A percentile compares a stretch with the other conserved stretches of the same genome.
These are phyloP conservation scores for Psittacula echo DNA, from an alignment of 2,797 vertebrate species.

Conservation along the genomic window DNA sequence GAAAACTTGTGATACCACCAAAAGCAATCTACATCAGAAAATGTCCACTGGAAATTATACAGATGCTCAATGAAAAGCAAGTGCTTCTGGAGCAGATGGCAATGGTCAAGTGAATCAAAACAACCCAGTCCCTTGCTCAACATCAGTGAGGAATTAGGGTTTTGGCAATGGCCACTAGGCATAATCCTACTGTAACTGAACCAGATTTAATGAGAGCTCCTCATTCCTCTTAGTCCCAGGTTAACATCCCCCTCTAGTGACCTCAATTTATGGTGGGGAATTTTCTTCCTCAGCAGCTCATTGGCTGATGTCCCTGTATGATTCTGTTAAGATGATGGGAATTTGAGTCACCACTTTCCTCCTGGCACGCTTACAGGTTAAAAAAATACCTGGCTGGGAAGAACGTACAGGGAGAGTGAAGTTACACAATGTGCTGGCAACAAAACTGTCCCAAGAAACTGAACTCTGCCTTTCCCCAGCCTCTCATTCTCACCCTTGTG, in stretches of 20 bases:
- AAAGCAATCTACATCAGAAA: neutral
- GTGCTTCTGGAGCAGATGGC: neutral
- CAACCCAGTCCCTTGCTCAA: neutral
- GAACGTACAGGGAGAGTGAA: neutral
- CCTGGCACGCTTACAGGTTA: neutral
- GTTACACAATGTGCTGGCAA: conserved; percentile 53
- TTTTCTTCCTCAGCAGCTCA: neutral
- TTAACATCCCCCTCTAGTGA: conserved; percentile 40
- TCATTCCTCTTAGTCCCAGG: neutral
- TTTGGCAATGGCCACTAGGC: neutral
- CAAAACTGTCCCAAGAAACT: neutral
- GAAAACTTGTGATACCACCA: neutral
- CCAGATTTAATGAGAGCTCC: neutral
- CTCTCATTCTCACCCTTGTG: neutral
- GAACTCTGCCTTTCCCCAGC: conserved; percentile 7
- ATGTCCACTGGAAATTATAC: neutral
- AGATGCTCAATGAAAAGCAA: neutral
- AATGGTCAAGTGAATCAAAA: neutral
- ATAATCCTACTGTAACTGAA: neutral
- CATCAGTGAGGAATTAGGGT: neutral
- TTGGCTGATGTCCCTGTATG: neutral
- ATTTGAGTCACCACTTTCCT: conserved; percentile 17
- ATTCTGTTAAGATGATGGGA: conserved; percentile 2
- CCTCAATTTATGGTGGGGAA: neutral
- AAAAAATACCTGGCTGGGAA: conserved; percentile 45